phyloP scores from a whole-genome alignment of 2,797 vertebrate species.

The Sylvilagus floridanus region DNA sequence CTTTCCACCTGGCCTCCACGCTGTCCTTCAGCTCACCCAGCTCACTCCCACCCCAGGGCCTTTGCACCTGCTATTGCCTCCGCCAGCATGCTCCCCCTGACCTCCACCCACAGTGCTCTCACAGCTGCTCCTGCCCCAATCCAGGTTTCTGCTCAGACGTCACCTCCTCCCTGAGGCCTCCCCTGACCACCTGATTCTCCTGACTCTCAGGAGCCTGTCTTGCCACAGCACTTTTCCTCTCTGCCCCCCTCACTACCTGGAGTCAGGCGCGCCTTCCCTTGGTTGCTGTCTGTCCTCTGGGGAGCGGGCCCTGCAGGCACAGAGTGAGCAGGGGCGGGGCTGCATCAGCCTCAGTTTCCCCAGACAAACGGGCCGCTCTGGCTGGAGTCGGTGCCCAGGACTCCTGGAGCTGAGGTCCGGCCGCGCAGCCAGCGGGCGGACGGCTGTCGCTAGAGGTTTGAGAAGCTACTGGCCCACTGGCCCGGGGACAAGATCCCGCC shows the following conservation, averaged over 20 bases:
- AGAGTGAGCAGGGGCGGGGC: not conserved
- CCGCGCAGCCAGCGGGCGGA: accelerated
- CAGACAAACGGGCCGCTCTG: too few relatives aligned
- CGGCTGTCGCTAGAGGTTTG: accelerated
- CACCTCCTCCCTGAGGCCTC: not conserved
- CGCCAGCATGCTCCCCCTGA: not conserved
- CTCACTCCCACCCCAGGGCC: not conserved
- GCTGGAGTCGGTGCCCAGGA: not conserved
- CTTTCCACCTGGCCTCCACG: not conserved
- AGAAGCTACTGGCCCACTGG: accelerated
- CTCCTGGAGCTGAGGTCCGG: not conserved
- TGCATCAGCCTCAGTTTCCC: not conserved
- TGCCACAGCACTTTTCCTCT: accelerated
- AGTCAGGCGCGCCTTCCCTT: not conserved
- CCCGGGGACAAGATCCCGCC: accelerated
- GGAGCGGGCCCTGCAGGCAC: not conserved
- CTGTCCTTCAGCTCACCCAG: not conserved
- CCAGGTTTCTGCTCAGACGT: accelerated
- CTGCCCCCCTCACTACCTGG: not conserved
- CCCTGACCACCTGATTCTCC: not conserved
- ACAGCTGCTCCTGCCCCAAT: too few relatives aligned
- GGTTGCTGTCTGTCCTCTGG: not conserved
- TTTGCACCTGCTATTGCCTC: not conserved
- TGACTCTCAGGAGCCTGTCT: accelerated
- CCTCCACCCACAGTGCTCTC: accelerated